Percentiles rank a stretch among this genome's conserved stretches.
Evolutionary conservation across 1,140 invertebrate species (phyloP).

Genomic region (Camponotus pennsylvanicus): DNA sequence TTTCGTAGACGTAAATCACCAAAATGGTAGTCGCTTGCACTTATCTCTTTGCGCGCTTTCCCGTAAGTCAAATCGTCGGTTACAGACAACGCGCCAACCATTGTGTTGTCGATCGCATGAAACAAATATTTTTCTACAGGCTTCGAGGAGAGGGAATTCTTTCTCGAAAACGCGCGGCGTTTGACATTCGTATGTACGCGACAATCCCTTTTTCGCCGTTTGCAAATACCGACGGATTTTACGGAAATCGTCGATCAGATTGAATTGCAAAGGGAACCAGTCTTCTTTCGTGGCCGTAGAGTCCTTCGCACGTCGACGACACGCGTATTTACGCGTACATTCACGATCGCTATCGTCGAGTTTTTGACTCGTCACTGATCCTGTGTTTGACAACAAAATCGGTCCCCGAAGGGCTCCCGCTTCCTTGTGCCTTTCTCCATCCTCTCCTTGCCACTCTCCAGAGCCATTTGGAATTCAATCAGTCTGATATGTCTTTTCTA

Average conservation of each 20-base stretch:
- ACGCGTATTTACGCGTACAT: background rate
- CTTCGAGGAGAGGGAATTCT: slow-evolving; percentile 2
- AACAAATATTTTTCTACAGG: slow-evolving; percentile 62
- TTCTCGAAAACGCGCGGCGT: slow-evolving; percentile 16
- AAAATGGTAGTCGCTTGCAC: slow-evolving; percentile 19
- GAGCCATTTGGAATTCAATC: slow-evolving; percentile 60
- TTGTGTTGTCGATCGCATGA: slow-evolving; percentile 55
- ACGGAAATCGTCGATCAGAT: slow-evolving; percentile 58
- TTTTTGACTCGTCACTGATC: slow-evolving; percentile 26
- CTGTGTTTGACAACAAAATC: slow-evolving; percentile 36
- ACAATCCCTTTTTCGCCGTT: slow-evolving; percentile 47
- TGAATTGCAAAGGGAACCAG: slow-evolving; percentile 66
- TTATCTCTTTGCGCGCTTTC: slow-evolving; percentile 14
- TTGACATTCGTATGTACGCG: slow-evolving; percentile 36
- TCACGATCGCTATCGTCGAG: slow-evolving; percentile 12
- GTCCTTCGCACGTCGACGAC: background rate
- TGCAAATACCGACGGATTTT: slow-evolving; percentile 55
- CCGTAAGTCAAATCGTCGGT: slow-evolving; percentile 56
- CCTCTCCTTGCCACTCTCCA: background rate
- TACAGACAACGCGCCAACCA: slow-evolving; percentile 48
- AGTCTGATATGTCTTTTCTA: slow-evolving; percentile 56
- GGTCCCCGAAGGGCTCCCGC: background rate
- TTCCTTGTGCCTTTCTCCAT: slow-evolving; percentile 28
- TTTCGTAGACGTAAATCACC: slow-evolving; percentile 43
- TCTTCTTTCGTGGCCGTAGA: background rate